These are phyloP conservation scores for Arenicola marina DNA, from an alignment of 2,888 invertebrate genomes.

Conservation along the genomic window DNA sequence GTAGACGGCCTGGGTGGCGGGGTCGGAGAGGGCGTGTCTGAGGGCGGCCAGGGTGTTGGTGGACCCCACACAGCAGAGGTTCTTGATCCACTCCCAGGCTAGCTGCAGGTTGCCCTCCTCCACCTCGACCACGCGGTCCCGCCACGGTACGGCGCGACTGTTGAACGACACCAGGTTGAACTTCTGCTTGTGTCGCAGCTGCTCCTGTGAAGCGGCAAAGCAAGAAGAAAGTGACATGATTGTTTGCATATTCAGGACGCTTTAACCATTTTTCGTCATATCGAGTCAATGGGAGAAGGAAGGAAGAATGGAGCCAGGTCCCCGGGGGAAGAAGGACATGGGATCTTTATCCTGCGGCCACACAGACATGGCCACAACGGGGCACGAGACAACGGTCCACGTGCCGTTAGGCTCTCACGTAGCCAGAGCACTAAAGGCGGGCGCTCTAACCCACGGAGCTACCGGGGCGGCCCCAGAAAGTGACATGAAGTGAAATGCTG, in stretches of 20 bases:
- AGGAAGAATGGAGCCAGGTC: too few relatives aligned
- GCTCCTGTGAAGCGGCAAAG: slow-evolving; percentile 51
- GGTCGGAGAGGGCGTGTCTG: slow-evolving; percentile 55
- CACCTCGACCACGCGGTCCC: slow-evolving; percentile 57
- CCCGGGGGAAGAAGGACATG: too few relatives aligned
- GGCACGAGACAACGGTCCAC: too few relatives aligned
- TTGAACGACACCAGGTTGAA: slow-evolving; percentile 59
- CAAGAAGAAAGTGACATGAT: background rate
- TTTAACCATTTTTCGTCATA: too few relatives aligned
- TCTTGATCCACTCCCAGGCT: slow-evolving; percentile 48
- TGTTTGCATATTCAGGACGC: background rate
- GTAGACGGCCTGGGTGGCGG: slow-evolving; percentile 59
- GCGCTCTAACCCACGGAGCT: too few relatives aligned
- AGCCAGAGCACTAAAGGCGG: too few relatives aligned
- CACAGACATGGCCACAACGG: too few relatives aligned
- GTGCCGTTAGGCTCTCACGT: too few relatives aligned
- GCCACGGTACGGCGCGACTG: slow-evolving; percentile 52
- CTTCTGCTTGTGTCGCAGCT: slow-evolving; percentile 59
- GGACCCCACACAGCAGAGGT: slow-evolving; percentile 56
- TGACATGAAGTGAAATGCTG: background rate
- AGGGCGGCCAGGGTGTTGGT: slow-evolving; percentile 60
- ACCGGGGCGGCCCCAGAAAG: too few relatives aligned
- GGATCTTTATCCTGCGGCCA: too few relatives aligned
- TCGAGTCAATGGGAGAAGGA: too few relatives aligned
- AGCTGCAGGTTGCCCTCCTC: slow-evolving; percentile 52